These are phyloP conservation scores for Ceratina australensis DNA, from an alignment of 1,140 invertebrate genomes.

Conservation along the genomic window DNA sequence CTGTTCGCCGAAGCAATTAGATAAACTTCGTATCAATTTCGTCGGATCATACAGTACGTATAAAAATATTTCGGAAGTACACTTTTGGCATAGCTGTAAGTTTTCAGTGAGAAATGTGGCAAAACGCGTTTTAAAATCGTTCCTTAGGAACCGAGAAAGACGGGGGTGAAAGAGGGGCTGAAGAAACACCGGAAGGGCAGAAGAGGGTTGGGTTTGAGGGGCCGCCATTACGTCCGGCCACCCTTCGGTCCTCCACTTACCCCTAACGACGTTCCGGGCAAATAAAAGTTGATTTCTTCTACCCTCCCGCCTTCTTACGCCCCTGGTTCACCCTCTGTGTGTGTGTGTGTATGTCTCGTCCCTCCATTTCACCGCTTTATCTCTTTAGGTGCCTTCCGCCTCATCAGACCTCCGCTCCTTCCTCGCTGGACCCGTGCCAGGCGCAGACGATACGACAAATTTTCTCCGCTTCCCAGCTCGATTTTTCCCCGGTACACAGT, in stretches of 20 bases:
- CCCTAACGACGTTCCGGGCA: constrained; percentile 72
- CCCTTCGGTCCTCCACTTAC: constrained; percentile 71
- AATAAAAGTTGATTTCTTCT: constrained; percentile 74
- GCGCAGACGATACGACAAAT: constrained; percentile 45
- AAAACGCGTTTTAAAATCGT: constrained; percentile 15
- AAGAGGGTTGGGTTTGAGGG: constrained; percentile 66
- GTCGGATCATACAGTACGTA: no score
- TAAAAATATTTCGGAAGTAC: no score
- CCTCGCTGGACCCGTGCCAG: constrained; percentile 12
- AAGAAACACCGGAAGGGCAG: constrained; percentile 66
- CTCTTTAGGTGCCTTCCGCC: constrained; percentile 64
- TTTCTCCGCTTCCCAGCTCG: constrained; percentile 22
- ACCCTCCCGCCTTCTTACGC: constrained; percentile 32
- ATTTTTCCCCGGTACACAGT: no score
- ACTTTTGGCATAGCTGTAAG: neutral
- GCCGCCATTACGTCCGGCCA: constrained; percentile 72
- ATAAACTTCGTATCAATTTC: no score
- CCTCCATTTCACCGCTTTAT: constrained; percentile 62
- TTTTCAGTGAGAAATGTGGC: neutral
- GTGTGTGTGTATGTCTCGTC: constrained; percentile 59
- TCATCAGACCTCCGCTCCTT: constrained; percentile 47
- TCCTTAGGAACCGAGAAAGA: neutral
- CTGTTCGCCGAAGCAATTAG: no score
- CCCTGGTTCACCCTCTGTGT: constrained; percentile 44
- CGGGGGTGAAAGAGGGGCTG: constrained; percentile 43